Evolutionary conservation across 2,888 invertebrate genomes (phyloP).

Genomic region (Trichogramma dendrolimi): DNA sequence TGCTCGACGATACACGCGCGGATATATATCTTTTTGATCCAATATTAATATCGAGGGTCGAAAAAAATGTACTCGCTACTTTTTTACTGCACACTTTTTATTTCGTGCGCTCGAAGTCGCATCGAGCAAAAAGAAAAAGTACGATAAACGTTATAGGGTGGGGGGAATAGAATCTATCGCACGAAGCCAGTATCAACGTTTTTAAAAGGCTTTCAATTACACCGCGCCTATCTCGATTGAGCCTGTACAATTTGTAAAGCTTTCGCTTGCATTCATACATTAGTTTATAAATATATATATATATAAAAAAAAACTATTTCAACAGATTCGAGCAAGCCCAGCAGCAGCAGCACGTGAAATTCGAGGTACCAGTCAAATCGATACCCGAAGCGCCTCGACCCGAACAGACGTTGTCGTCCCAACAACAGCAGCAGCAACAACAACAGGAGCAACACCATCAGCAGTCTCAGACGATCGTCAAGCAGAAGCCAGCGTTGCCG

Average conservation of each 20-base stretch:
- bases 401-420: slow-evolving; percentile 19
- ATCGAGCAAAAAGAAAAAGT: too few species aligned
- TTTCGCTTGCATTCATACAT: background rate
- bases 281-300: background rate
- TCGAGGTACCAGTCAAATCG: background rate
- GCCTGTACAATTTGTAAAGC: too few species aligned
- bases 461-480: slow-evolving; percentile 42
- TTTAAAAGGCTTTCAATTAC: background rate
- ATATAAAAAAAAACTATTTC: background rate
- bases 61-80: too few species aligned
- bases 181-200: background rate
- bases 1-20: background rate
- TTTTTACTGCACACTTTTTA: too few species aligned
- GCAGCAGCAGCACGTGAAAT: slow-evolving; percentile 13
- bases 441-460: slow-evolving; percentile 13
- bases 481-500: slow-evolving; percentile 71
- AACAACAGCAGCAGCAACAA: slow-evolving; percentile 10
- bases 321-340: slow-evolving; percentile 24
- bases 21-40: too few species aligned
- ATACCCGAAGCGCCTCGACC: slow-evolving; percentile 4
- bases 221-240: too few species aligned
- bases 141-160: too few species aligned
- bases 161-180: too few species aligned
- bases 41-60: too few species aligned
- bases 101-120: too few species aligned